These are phyloP conservation scores for Abscondita cerata DNA, from an alignment of 2,888 invertebrate genomes.

Conservation along the genomic window DNA sequence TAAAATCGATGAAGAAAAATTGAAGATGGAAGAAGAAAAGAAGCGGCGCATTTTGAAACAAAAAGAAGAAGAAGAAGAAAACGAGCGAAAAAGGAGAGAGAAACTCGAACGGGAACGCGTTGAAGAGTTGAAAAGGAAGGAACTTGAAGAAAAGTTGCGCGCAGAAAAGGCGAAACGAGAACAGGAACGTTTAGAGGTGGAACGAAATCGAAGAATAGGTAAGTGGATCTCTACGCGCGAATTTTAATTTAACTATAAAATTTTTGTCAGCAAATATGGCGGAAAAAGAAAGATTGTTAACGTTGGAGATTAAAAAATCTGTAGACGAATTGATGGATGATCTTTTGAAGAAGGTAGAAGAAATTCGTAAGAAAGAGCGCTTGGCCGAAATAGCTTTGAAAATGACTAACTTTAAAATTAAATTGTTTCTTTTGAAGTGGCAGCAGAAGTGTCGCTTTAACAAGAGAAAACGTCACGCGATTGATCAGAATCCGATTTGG, in stretches of 20 bases:
- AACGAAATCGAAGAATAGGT: constrained; percentile 30
- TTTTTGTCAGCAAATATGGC: constrained; percentile 1
- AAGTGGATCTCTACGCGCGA: too few species aligned
- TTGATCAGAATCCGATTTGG: constrained; percentile 65
- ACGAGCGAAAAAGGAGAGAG: constrained; percentile 29
- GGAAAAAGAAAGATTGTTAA: constrained; percentile 24
- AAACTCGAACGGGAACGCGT: constrained; percentile 31
- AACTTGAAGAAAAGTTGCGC: constrained; percentile 41
- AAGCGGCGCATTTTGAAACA: constrained; percentile 11
- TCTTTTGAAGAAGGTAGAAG: constrained; percentile 53
- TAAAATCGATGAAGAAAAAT: background rate
- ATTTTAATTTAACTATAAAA: background rate
- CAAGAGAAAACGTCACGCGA: constrained; percentile 60
- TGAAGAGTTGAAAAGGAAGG: constrained; percentile 22
- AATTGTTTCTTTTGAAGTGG: constrained; percentile 61
- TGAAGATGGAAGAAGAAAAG: constrained; percentile 13
- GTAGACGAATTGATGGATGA: constrained; percentile 51
- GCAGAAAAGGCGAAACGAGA: constrained; percentile 34
- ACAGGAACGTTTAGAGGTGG: constrained; percentile 21
- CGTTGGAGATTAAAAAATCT: constrained; percentile 44
- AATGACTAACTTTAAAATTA: constrained; percentile 52
- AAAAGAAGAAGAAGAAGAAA: constrained; percentile 34
- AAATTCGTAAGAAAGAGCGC: constrained; percentile 51
- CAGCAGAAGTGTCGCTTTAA: constrained; percentile 53
- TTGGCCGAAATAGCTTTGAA: constrained; percentile 55